phyloP scores from a whole-genome alignment of 2,888 invertebrate genomes.

The Dicycla oo region DNA sequence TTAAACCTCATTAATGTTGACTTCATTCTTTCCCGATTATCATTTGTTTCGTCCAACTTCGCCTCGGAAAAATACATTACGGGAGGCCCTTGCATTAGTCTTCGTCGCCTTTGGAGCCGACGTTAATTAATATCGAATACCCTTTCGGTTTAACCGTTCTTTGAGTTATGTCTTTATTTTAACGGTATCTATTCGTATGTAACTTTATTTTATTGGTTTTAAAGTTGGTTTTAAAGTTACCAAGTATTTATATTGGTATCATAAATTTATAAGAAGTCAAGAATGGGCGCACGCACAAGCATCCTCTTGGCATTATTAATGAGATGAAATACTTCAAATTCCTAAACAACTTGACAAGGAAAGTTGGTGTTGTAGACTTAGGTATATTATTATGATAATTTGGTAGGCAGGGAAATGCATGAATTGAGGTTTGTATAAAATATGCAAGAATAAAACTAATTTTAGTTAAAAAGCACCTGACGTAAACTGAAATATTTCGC shows the following conservation, averaged over 20 bases:
- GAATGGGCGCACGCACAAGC: constrained; percentile 77
- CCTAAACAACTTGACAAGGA: constrained; percentile 77
- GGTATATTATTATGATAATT: constrained; percentile 53
- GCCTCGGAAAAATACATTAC: constrained; percentile 89
- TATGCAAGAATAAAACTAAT: not conserved
- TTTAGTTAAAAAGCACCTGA: not conserved
- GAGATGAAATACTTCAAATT: constrained; percentile 76
- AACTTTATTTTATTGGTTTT: constrained; percentile 53
- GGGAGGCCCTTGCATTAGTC: constrained; percentile 85
- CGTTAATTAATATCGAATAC: constrained; percentile 90
- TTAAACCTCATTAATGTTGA: constrained; percentile 85
- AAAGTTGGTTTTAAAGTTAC: too few species aligned
- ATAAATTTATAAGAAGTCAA: constrained; percentile 85
- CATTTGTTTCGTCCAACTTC: constrained; percentile 87
- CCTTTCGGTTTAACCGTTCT: constrained; percentile 85
- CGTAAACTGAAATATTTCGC: constrained; percentile 13
- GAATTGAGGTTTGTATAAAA: not conserved
- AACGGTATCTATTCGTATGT: constrained; percentile 71
- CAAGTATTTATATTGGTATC: constrained; percentile 87
- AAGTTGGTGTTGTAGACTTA: constrained; percentile 67
- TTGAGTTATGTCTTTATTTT: constrained; percentile 74
- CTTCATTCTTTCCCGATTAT: constrained; percentile 90
- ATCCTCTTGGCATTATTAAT: constrained; percentile 81
- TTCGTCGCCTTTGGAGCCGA: constrained; percentile 86
- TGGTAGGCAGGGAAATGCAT: not conserved